Evolutionary conservation across 92 coral and sea anemone species (phyloP).

Genomic region (Galaxea fascicularis): DNA sequence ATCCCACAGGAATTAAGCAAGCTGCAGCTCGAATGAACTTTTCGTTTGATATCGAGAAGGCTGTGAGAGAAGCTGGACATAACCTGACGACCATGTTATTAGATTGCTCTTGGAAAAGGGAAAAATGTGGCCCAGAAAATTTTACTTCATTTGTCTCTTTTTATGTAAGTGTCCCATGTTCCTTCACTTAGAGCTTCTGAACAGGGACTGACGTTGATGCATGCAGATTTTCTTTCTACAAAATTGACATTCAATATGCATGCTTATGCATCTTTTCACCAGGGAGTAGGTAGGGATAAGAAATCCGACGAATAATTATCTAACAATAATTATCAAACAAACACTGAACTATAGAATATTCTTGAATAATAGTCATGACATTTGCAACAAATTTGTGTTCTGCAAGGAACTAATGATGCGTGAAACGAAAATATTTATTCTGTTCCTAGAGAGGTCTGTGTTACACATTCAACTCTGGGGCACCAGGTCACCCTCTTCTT

Average conservation of each 20-base stretch:
- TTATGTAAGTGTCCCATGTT: constrained; percentile 30
- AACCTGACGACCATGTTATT: constrained; percentile 52
- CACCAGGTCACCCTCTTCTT: constrained; percentile 39
- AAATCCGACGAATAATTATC: too few relatives aligned
- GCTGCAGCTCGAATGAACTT: background rate
- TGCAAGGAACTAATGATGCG: too few relatives aligned
- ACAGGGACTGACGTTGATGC: background rate
- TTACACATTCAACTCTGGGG: constrained; percentile 76
- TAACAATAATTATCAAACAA: too few relatives aligned
- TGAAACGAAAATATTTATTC: too few relatives aligned
- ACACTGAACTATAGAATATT: too few relatives aligned
- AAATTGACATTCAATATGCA: too few relatives aligned
- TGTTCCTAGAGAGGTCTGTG: constrained; percentile 58
- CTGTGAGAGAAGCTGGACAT: constrained; percentile 60
- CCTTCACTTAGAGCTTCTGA: background rate
- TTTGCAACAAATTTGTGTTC: too few relatives aligned
- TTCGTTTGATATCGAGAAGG: constrained; percentile 57
- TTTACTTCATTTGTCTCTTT: constrained; percentile 58
- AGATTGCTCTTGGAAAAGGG: constrained; percentile 65
- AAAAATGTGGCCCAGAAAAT: constrained; percentile 60
- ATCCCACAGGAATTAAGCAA: background rate
- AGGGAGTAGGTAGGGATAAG: too few relatives aligned
- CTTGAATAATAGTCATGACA: too few relatives aligned
- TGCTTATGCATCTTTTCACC: too few relatives aligned
- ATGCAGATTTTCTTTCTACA: too few relatives aligned